Conservation (phyloP, 1,140 invertebrate genomes). For the Drosophila tsacasi region DNA sequence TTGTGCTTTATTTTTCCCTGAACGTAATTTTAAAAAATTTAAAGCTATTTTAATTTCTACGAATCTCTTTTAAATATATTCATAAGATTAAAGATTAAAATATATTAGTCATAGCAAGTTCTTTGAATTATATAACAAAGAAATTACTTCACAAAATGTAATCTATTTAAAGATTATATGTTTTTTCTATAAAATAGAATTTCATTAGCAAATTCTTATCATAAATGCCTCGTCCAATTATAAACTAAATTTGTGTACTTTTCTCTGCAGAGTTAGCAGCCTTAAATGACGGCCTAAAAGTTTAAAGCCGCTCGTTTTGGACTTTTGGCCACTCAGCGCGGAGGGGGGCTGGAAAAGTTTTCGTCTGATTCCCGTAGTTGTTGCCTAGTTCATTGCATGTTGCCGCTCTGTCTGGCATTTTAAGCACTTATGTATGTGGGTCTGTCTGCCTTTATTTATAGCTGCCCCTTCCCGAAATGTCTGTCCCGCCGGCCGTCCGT, state of each 20-base stretch:
- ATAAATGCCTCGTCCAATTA: not conserved
- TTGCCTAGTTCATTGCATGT: slow-evolving; percentile 76
- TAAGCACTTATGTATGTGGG: slow-evolving; percentile 64
- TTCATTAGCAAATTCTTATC: not conserved
- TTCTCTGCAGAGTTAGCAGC: not conserved
- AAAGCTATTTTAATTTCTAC: too few species aligned
- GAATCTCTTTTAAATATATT: too few species aligned
- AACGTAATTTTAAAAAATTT: too few species aligned
- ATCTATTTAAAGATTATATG: not conserved
- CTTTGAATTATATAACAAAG: not conserved
- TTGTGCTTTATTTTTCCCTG: too few species aligned
- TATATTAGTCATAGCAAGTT: not conserved
- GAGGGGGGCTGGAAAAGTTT: slow-evolving; percentile 16
- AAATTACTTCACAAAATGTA: not conserved
- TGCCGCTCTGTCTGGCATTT: slow-evolving; percentile 79
- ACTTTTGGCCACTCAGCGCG: slow-evolving; percentile 3
- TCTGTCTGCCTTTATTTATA: slow-evolving; percentile 65
- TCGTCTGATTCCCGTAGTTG: slow-evolving; percentile 33
- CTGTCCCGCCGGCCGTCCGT: slow-evolving; percentile 27
- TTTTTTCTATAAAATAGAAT: too few species aligned
- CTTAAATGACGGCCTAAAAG: not conserved
- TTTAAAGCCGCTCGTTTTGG: slow-evolving; percentile 6
- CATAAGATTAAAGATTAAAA: not conserved
- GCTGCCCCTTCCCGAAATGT: slow-evolving; percentile 47
- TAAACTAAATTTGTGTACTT: too few species aligned